Conservation (phyloP, 1,140 invertebrate species). For the Pomacea maculata region DNA sequence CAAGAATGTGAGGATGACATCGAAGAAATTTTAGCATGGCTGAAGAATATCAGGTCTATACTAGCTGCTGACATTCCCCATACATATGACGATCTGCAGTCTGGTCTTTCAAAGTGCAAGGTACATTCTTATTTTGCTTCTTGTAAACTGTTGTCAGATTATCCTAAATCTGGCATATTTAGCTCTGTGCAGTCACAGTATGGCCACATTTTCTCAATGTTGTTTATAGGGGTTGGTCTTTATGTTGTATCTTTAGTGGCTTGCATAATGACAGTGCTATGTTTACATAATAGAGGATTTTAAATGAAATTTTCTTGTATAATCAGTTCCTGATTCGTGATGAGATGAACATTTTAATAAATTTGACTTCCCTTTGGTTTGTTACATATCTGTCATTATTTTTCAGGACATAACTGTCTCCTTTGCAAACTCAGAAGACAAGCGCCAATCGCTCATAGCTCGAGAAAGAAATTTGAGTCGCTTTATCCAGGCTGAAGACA, state of each 20-base stretch:
- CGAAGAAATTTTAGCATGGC: constrained; percentile 55
- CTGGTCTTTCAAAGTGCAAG: constrained; percentile 57
- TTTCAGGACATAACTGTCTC: constrained; percentile 51
- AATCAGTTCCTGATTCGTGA: too few relatives aligned
- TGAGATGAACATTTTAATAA: too few relatives aligned
- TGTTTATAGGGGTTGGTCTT: too few relatives aligned
- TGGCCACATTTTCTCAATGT: too few relatives aligned
- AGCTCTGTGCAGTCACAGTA: too few relatives aligned
- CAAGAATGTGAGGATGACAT: constrained; percentile 63
- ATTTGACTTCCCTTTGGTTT: too few relatives aligned
- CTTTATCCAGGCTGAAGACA: constrained; percentile 85
- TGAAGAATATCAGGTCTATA: constrained; percentile 53
- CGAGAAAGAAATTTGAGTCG: constrained; percentile 85
- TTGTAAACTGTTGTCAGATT: too few relatives aligned
- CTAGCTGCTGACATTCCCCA: constrained; percentile 49
- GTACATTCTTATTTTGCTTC: constrained; percentile 31
- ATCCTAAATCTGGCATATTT: too few relatives aligned
- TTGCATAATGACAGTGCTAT: too few relatives aligned
- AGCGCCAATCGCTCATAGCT: constrained; percentile 70
- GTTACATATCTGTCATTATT: constrained; percentile 2
- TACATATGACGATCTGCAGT: constrained; percentile 58
- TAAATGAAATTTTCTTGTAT: too few relatives aligned
- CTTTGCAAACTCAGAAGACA: constrained; percentile 52
- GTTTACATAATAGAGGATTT: too few relatives aligned
- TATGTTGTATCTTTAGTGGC: too few relatives aligned